A percentile compares a stretch with the other conserved stretches of the same genome.
These are phyloP conservation scores for Amblyornis subalaris DNA, from an alignment of 2,113 vertebrate genomes.

Conservation along the genomic window DNA sequence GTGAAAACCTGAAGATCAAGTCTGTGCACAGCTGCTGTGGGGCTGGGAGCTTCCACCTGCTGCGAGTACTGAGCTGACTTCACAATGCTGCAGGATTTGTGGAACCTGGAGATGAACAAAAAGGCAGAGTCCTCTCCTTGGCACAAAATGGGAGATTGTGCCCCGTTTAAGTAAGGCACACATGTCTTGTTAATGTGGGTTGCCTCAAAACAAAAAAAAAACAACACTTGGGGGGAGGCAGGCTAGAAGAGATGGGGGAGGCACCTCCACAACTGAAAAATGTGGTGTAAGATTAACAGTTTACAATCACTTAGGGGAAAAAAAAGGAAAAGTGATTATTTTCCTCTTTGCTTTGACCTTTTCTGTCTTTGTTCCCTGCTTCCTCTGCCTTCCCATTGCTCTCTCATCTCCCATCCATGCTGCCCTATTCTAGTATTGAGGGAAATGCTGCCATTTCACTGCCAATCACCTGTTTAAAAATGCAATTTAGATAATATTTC, in stretches of 20 bases:
- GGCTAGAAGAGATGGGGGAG: not conserved
- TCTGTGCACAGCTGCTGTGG: not conserved
- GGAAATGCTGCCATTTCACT: not conserved
- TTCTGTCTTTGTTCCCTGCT: not conserved
- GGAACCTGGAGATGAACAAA: not conserved
- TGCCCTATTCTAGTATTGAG: not conserved
- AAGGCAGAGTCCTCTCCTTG: not conserved
- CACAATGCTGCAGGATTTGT: not conserved
- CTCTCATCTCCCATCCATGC: not conserved
- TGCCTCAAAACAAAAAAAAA: not conserved
- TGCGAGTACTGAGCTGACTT: not conserved
- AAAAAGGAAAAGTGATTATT: not conserved
- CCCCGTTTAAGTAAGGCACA: not conserved
- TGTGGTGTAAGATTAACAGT: not conserved
- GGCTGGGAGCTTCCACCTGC: not conserved
- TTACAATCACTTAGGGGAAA: not conserved
- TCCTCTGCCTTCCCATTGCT: not conserved
- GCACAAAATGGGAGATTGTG: not conserved
- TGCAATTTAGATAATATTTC: conserved; percentile 30
- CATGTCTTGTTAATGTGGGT: not conserved
- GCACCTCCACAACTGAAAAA: not conserved
- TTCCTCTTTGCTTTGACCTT: not conserved
- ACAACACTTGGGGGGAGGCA: fast-evolving
- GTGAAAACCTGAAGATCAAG: conserved; percentile 13
- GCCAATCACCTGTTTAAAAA: conserved; percentile 9